A percentile compares a stretch with the other conserved stretches of the same genome.
phyloP scores from a whole-genome alignment of 2,113 vertebrate species.

The Pygoscelis adeliae region DNA sequence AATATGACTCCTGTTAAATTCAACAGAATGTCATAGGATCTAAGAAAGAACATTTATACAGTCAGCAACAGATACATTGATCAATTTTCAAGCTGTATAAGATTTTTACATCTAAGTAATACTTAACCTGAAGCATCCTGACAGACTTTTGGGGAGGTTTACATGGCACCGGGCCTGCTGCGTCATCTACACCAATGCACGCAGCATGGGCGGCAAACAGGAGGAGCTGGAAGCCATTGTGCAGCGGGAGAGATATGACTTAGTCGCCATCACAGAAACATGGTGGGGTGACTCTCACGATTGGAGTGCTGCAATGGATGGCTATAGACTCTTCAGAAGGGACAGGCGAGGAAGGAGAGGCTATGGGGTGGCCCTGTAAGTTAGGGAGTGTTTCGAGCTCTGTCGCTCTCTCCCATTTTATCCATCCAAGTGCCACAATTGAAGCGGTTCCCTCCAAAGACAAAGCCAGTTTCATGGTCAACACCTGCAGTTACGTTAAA shows the following conservation, averaged over 20 bases:
- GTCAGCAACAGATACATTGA: neutral
- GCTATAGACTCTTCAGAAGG: too few species aligned
- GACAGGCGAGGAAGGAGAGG: too few species aligned
- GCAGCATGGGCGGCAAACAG: too few species aligned
- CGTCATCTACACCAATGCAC: too few species aligned
- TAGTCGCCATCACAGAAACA: too few species aligned
- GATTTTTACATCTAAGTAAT: neutral
- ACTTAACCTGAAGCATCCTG: neutral
- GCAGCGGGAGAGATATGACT: too few species aligned
- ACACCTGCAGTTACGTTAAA: slow-evolving; percentile 84
- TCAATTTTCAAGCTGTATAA: neutral
- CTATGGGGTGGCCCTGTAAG: too few species aligned
- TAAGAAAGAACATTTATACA: neutral
- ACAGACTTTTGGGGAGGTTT: neutral
- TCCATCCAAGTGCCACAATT: slow-evolving; percentile 99
- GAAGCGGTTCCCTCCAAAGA: slow-evolving; percentile 91
- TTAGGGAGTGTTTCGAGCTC: slow-evolving; percentile 52
- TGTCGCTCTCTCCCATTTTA: slow-evolving; percentile 96
- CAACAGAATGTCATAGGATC: neutral
- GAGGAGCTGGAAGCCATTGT: too few species aligned
- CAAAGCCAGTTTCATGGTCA: slow-evolving; percentile 88
- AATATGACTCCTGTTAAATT: neutral
- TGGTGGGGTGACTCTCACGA: too few species aligned
- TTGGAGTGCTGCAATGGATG: too few species aligned
- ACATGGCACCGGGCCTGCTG: too few species aligned